phyloP scores from a whole-genome alignment of 2,797 vertebrate genomes.

The Pipistrellus pipistrellus region DNA sequence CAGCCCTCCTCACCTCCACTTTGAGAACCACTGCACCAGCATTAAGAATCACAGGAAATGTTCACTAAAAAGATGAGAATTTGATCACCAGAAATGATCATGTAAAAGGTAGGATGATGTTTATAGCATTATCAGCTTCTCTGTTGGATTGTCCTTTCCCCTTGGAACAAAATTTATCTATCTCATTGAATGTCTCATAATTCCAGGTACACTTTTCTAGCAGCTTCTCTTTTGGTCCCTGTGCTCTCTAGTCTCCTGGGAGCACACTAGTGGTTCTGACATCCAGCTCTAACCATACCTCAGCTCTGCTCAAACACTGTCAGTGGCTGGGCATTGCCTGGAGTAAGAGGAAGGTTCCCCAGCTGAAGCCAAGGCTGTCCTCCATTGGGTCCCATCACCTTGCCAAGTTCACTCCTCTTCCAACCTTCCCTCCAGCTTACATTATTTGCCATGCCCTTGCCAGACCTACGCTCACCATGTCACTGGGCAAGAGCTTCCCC shows the following conservation, averaged over 20 bases:
- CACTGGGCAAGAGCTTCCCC: background rate
- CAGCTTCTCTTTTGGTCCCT: background rate
- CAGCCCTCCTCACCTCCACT: too few species aligned
- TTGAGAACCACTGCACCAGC: background rate
- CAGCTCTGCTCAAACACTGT: background rate
- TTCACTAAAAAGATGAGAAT: conserved; percentile 12
- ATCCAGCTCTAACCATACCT: background rate
- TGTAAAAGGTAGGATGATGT: background rate
- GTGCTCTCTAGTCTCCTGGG: background rate
- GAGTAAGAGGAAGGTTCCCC: background rate
- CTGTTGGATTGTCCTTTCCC: background rate
- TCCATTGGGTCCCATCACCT: accelerated
- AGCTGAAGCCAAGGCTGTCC: background rate
- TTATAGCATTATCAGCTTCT: background rate
- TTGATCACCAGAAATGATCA: background rate
- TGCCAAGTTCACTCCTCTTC: background rate
- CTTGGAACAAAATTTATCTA: background rate
- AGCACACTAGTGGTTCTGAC: accelerated
- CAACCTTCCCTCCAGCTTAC: background rate
- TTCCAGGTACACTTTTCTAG: background rate
- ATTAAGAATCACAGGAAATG: background rate
- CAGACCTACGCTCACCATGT: background rate
- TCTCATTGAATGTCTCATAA: background rate
- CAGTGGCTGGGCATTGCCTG: background rate
- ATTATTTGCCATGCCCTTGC: too few species aligned